A percentile compares a stretch with the other conserved stretches of the same genome.
Conservation (phyloP, 2,888 invertebrate species). For the Archips crataeganus region DNA sequence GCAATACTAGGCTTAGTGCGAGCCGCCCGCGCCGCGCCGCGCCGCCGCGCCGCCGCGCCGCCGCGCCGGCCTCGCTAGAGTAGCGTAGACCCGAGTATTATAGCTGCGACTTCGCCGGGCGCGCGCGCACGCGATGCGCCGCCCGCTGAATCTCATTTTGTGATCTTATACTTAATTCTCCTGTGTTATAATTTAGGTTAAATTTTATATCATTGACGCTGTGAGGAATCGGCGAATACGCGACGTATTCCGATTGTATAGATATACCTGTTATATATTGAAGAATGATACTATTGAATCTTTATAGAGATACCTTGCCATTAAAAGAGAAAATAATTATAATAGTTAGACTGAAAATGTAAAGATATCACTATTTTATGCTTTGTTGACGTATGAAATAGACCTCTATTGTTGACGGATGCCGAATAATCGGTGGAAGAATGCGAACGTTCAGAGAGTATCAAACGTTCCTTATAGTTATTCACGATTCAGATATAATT, state of each 20-base stretch:
- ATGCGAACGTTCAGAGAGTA: slow-evolving; percentile 65
- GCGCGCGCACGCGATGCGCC: slow-evolving; percentile 67
- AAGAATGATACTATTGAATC: slow-evolving; percentile 83
- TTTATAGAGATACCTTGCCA: slow-evolving; percentile 86
- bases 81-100: slow-evolving; percentile 82
- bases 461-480: slow-evolving; percentile 71
- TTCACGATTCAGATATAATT: slow-evolving; percentile 69
- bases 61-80: slow-evolving; percentile 73
- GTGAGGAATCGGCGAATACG: slow-evolving; percentile 81
- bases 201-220: slow-evolving; percentile 86
- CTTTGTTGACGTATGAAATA: slow-evolving; percentile 83
- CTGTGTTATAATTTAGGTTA: slow-evolving; percentile 86
- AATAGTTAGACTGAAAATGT: slow-evolving; percentile 84
- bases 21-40: slow-evolving; percentile 60
- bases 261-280: slow-evolving; percentile 84
- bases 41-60: slow-evolving; percentile 55
- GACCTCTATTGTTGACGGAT: slow-evolving; percentile 76
- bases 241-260: slow-evolving; percentile 81
- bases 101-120: slow-evolving; percentile 84
- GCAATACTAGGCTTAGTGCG: slow-evolving; percentile 85
- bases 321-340: slow-evolving; percentile 81
- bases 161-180: slow-evolving; percentile 87
- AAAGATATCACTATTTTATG: slow-evolving; percentile 86
- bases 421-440: slow-evolving; percentile 69
- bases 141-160: slow-evolving; percentile 86